A percentile compares a stretch with the other conserved stretches of the same genome.
These are phyloP conservation scores for Uria lomvia DNA, from an alignment of 2,113 vertebrate genomes.

Conservation along the genomic window DNA sequence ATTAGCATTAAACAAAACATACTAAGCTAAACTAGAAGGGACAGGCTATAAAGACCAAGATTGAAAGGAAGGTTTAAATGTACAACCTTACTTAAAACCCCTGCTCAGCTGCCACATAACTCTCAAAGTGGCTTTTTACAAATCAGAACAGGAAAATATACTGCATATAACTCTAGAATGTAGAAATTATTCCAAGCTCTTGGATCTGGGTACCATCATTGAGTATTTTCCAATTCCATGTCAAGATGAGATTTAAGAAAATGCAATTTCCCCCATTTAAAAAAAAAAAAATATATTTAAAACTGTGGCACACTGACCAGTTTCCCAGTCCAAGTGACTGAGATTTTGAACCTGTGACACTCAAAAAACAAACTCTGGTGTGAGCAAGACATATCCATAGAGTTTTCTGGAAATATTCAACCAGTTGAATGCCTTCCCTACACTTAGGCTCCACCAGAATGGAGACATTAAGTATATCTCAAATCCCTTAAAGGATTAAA, in stretches of 20 bases:
- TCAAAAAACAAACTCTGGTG: not conserved
- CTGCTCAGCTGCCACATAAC: not conserved
- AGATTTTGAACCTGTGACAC: not conserved
- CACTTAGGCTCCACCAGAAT: not conserved
- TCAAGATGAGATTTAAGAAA: not conserved
- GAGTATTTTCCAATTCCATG: not conserved
- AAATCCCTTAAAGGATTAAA: not conserved
- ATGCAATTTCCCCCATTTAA: fast-evolving
- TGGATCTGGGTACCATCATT: not conserved
- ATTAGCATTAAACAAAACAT: not conserved
- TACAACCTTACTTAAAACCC: not conserved
- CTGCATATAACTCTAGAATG: not conserved
- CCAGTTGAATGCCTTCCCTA: not conserved
- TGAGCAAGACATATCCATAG: not conserved
- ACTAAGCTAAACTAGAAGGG: not conserved
- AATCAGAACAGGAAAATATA: not conserved
- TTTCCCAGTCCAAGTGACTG: not conserved
- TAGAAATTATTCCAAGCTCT: not conserved
- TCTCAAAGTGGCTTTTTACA: not conserved
- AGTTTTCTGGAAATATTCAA: not conserved
- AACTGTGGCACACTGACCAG: not conserved
- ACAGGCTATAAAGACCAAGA: not conserved
- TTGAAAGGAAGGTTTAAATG: not conserved
- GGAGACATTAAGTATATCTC: not conserved
- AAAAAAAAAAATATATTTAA: not conserved